Percentiles rank a stretch among this genome's conserved stretches.
These are phyloP conservation scores for Xyliphius kryptos DNA, from an alignment of 2,113 vertebrate species.

Conservation along the genomic window DNA sequence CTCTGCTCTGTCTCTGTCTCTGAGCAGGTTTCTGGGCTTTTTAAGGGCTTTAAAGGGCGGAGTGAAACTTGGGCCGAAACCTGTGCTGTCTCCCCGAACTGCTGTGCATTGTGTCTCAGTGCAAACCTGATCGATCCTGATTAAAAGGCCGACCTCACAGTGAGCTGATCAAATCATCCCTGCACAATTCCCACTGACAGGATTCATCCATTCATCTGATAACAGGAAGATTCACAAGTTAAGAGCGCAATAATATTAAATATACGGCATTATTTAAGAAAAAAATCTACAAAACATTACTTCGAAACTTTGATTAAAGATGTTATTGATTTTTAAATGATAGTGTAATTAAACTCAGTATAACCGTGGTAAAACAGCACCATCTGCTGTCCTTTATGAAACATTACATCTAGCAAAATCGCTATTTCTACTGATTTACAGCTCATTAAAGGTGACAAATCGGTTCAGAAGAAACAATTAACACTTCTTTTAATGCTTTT, in stretches of 20 bases:
- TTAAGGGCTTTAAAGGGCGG: slow-evolving; percentile 14
- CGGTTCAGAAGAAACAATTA: neutral
- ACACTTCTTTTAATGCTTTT: neutral
- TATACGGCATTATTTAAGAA: too few relatives aligned
- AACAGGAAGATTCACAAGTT: neutral
- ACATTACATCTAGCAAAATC: too few relatives aligned
- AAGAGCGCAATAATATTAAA: too few relatives aligned
- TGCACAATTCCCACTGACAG: neutral
- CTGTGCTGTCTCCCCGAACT: too few relatives aligned
- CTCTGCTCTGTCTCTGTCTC: neutral
- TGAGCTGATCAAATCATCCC: neutral
- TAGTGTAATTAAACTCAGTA: too few relatives aligned
- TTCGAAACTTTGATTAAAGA: too few relatives aligned
- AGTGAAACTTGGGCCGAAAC: slow-evolving; percentile 38
- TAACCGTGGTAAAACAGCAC: too few relatives aligned
- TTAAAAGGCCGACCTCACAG: neutral
- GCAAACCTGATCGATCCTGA: neutral
- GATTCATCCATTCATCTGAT: neutral
- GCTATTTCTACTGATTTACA: neutral
- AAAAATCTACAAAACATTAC: too few relatives aligned
- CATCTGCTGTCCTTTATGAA: too few relatives aligned
- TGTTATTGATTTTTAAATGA: too few relatives aligned
- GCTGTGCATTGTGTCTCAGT: neutral
- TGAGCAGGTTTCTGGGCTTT: neutral
- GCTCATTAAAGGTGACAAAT: neutral